Conservation (phyloP, 2,888 invertebrate species). For the Drosophila percnosoma region DNA sequence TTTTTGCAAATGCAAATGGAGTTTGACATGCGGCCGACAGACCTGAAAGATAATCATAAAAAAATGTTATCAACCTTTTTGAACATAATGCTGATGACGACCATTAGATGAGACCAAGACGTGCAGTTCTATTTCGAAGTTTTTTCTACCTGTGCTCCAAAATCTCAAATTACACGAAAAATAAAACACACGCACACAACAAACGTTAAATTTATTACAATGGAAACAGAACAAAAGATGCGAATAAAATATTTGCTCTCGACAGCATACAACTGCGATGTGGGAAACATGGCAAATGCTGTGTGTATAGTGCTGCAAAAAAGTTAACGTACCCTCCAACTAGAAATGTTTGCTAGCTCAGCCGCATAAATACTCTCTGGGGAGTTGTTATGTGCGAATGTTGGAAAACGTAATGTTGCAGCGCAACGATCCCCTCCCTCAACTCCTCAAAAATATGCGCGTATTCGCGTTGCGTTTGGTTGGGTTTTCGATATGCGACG, state of each 20-base stretch:
- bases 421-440: neutral
- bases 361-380: slow-evolving; percentile 78
- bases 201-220: slow-evolving; percentile 71
- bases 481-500: slow-evolving; percentile 40
- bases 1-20: slow-evolving; percentile 79
- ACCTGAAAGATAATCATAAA: slow-evolving; percentile 66
- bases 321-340: slow-evolving; percentile 53
- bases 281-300: slow-evolving; percentile 52
- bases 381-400: slow-evolving; percentile 75
- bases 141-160: slow-evolving; percentile 55
- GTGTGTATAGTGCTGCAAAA: slow-evolving; percentile 58
- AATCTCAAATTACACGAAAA: slow-evolving; percentile 72
- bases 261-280: slow-evolving; percentile 9
- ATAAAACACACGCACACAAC: slow-evolving; percentile 33
- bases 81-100: slow-evolving; percentile 51
- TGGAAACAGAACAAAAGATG: slow-evolving; percentile 71
- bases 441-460: slow-evolving; percentile 44
- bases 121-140: slow-evolving; percentile 15
- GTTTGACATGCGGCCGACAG: slow-evolving; percentile 63
- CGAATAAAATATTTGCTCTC: slow-evolving; percentile 65
- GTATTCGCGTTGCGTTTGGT: slow-evolving; percentile 57
- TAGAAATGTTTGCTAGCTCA: slow-evolving; percentile 62
- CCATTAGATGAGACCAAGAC: slow-evolving; percentile 54
- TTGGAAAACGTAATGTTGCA: slow-evolving; percentile 55
- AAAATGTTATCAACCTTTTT: slow-evolving; percentile 50